Evolutionary conservation across 2,797 vertebrate species (phyloP).

Genomic region (Tragopan temminckii): DNA sequence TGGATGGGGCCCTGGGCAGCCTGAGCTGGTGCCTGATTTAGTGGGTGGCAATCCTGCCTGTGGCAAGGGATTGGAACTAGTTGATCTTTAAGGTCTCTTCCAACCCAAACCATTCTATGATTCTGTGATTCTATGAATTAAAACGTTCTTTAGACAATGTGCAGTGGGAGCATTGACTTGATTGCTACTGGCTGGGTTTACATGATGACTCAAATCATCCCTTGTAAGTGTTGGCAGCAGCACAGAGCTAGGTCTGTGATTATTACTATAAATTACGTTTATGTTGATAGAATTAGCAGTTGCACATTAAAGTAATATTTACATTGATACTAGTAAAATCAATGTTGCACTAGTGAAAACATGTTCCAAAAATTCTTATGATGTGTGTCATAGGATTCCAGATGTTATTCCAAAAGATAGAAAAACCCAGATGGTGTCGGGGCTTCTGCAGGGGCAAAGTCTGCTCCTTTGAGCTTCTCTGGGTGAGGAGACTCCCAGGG

Average conservation of each 20-base stretch:
- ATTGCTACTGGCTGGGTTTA: slow-evolving; percentile 80
- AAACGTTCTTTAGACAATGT: slow-evolving; percentile 78
- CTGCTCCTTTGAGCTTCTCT: background rate
- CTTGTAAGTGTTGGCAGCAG: slow-evolving; percentile 72
- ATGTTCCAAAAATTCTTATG: slow-evolving; percentile 49
- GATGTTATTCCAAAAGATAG: background rate
- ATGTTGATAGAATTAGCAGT: slow-evolving; percentile 84
- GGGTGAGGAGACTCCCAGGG: background rate
- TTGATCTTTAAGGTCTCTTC: background rate
- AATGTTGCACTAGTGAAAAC: slow-evolving; percentile 64
- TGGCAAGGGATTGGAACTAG: background rate
- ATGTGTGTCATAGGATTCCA: slow-evolving; percentile 5
- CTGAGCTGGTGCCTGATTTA: background rate
- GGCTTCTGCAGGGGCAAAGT: background rate
- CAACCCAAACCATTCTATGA: background rate
- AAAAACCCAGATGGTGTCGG: background rate
- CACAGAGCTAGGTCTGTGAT: slow-evolving; percentile 74
- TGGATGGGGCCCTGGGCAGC: background rate
- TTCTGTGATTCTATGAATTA: background rate
- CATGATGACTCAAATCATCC: slow-evolving; percentile 70
- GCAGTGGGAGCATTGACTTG: slow-evolving; percentile 75
- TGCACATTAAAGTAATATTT: slow-evolving; percentile 81
- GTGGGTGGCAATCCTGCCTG: background rate
- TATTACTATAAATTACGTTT: slow-evolving; percentile 83
- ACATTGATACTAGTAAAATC: slow-evolving; percentile 76